Conservation (phyloP, 2,113 vertebrate species). For the Anarrhichthys ocellatus region DNA sequence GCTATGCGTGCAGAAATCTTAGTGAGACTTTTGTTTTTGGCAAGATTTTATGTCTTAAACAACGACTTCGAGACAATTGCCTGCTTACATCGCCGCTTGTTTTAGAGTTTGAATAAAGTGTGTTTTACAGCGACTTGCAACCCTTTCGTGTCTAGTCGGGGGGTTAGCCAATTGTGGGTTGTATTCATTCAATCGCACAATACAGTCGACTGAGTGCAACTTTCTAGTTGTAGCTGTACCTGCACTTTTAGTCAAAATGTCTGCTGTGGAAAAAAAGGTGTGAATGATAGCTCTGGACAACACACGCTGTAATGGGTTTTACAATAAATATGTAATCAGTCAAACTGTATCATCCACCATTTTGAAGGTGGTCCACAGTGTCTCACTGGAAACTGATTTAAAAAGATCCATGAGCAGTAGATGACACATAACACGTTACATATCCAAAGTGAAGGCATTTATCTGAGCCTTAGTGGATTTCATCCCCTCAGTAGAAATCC, state of each 20-base stretch:
- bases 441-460: background rate
- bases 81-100: background rate
- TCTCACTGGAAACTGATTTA: background rate
- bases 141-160: background rate
- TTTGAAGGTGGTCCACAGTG: background rate
- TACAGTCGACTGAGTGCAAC: no score
- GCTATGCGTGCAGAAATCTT: no score
- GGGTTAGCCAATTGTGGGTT: no score
- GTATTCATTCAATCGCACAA: no score
- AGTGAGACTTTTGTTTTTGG: no score
- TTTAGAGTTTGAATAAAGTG: background rate
- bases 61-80: background rate
- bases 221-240: no score
- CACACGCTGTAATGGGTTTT: background rate
- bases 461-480: background rate
- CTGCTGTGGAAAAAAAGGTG: no score
- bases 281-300: no score
- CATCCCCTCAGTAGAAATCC: background rate
- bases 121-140: background rate
- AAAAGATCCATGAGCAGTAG: background rate
- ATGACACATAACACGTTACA: background rate
- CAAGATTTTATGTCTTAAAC: background rate
- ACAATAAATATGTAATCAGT: background rate
- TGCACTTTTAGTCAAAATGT: no score
- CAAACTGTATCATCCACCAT: background rate